These are phyloP conservation scores for Pempheris klunzingeri DNA, from an alignment of 2,797 vertebrate genomes.

Conservation along the genomic window DNA sequence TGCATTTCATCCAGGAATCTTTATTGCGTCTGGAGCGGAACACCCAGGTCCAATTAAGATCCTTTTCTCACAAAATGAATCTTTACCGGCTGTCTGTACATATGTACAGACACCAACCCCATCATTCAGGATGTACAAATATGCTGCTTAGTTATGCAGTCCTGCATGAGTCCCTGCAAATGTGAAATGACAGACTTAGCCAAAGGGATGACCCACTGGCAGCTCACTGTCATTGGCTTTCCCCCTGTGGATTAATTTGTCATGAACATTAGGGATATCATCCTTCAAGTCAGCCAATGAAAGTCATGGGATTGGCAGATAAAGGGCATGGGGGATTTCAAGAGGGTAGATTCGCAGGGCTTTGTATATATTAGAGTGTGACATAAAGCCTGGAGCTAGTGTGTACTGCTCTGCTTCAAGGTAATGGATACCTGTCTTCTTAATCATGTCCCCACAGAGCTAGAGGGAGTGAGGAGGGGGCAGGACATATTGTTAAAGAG, in stretches of 20 bases:
- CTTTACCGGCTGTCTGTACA: constrained; percentile 30
- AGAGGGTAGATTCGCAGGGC: constrained; percentile 76
- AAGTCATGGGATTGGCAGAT: constrained; percentile 86
- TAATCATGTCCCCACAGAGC: constrained; percentile 72
- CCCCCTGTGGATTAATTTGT: constrained; percentile 90
- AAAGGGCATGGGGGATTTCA: constrained; percentile 85
- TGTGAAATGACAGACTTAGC: constrained; percentile 86
- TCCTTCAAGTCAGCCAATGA: constrained; percentile 86
- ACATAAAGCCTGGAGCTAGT: constrained; percentile 75
- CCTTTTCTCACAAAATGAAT: constrained; percentile 49
- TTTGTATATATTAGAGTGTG: constrained; percentile 82
- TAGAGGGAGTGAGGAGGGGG: background rate
- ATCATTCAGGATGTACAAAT: constrained; percentile 75
- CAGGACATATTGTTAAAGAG: constrained; percentile 46
- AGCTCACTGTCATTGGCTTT: constrained; percentile 86
- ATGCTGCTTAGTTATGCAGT: constrained; percentile 77
- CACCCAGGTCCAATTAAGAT: constrained; percentile 62
- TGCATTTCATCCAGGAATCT: constrained; percentile 36
- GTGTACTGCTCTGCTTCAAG: constrained; percentile 72
- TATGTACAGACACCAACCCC: constrained; percentile 41
- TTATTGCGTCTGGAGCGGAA: constrained; percentile 55
- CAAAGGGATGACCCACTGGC: constrained; percentile 85
- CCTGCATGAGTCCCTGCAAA: constrained; percentile 76
- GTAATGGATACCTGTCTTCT: constrained; percentile 80
- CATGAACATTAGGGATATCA: constrained; percentile 89